Percentiles rank a stretch among this genome's conserved stretches.
Conservation (phyloP, 53 echinoderm and acorn worm species). For the Astropecten irregularis region DNA sequence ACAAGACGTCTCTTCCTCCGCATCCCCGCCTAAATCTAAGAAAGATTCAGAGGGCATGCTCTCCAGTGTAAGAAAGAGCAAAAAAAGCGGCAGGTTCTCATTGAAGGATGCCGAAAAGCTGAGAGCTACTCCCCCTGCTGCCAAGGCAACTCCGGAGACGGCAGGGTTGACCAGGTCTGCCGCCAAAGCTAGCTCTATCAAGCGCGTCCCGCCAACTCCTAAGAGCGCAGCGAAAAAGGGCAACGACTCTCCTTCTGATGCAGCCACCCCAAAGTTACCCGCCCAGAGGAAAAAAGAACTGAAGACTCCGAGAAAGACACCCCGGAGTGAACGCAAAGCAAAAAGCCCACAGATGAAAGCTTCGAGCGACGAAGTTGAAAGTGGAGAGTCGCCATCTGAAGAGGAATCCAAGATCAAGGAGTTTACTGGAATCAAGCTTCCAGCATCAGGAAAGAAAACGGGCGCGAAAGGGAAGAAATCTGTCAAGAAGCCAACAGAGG, state of each 20-base stretch:
- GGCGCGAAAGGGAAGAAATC: background rate
- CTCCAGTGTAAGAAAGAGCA: background rate
- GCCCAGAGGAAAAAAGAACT: background rate
- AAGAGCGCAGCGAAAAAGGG: background rate
- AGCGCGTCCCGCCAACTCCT: background rate
- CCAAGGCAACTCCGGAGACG: background rate
- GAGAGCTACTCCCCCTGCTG: background rate
- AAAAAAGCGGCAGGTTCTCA: background rate
- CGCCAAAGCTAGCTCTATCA: too few species aligned
- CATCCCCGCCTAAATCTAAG: background rate
- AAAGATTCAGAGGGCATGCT: background rate
- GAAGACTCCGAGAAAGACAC: background rate
- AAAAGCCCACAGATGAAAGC: background rate
- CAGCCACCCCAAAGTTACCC: background rate
- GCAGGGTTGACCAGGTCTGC: too few species aligned
- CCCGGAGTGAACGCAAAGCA: background rate
- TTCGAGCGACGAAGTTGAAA: background rate
- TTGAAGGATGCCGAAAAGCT: background rate
- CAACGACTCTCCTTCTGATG: constrained; percentile 1
- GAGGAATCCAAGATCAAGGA: constrained; percentile 20
- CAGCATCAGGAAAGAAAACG: background rate
- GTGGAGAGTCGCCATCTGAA: background rate
- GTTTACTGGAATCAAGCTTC: constrained; percentile 14
- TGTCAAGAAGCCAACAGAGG: background rate
- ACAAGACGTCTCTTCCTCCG: background rate